A percentile compares a stretch with the other conserved stretches of the same genome.
These are phyloP conservation scores for Zaprionus gabonicus DNA, from an alignment of 1,140 invertebrate species.

Conservation along the genomic window DNA sequence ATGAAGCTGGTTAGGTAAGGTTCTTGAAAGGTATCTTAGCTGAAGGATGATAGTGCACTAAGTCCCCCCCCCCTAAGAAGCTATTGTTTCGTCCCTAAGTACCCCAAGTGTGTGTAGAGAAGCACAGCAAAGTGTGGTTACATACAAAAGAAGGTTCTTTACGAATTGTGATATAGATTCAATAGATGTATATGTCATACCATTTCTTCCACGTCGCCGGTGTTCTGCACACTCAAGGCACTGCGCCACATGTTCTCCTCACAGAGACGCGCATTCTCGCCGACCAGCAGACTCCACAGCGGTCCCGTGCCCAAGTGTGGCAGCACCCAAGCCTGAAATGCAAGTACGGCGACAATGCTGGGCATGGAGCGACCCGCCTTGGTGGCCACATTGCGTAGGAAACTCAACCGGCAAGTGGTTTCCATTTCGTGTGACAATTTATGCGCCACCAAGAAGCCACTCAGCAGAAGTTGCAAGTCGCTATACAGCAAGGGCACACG, in stretches of 20 bases:
- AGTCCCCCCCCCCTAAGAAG: no score
- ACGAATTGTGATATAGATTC: no score
- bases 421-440: conserved; percentile 86
- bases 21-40: no score
- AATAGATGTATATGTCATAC: conserved; percentile 76
- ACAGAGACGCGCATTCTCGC: conserved; percentile 87
- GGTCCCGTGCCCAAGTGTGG: conserved; percentile 89
- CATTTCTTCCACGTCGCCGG: conserved; percentile 89
- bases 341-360: conserved; percentile 87
- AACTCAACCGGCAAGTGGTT: conserved; percentile 85
- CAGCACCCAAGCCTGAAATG: conserved; percentile 89
- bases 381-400: conserved; percentile 86
- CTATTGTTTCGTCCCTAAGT: no score
- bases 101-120: no score
- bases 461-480: conserved; percentile 88
- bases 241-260: conserved; percentile 89
- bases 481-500: conserved; percentile 88
- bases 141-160: no score
- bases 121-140: no score
- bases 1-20: no score
- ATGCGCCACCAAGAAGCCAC: conserved; percentile 87
- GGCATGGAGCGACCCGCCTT: conserved; percentile 88
- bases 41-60: no score
- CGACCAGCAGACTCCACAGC: conserved; percentile 88
- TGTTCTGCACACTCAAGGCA: conserved; percentile 89